These are phyloP conservation scores for Tamias sibiricus DNA, from an alignment of 2,113 vertebrate genomes.

Conservation along the genomic window DNA sequence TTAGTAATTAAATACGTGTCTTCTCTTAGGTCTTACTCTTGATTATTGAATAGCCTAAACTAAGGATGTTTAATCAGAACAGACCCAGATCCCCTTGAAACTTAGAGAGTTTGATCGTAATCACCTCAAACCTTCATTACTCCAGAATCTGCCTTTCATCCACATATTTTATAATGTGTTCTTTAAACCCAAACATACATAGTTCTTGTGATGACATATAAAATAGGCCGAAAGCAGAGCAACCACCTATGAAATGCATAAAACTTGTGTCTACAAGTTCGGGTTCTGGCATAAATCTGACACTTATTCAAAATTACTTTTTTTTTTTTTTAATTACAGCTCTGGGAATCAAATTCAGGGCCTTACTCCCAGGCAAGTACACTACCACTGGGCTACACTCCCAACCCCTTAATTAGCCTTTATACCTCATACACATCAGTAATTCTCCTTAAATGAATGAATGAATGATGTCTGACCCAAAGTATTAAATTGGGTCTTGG, in stretches of 20 bases:
- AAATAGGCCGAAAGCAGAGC: not conserved
- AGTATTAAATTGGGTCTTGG: not conserved
- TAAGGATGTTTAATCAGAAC: not conserved
- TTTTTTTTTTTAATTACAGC: not conserved
- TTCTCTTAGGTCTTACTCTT: not conserved
- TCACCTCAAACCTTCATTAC: not conserved
- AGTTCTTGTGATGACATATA: not conserved
- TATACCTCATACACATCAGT: not conserved
- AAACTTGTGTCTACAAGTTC: not conserved
- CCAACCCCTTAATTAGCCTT: not conserved
- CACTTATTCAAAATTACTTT: not conserved
- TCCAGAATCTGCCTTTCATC: not conserved
- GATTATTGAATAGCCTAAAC: not conserved
- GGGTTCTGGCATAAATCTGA: not conserved
- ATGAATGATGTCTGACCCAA: not conserved
- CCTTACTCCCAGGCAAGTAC: not conserved
- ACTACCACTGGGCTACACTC: not conserved
- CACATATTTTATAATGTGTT: not conserved
- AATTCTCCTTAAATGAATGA: not conserved
- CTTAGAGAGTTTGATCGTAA: not conserved
- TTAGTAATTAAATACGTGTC: not conserved
- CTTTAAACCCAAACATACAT: not conserved
- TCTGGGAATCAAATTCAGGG: not conserved
- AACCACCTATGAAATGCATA: not conserved
- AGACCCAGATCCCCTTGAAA: not conserved